Evolutionary conservation across 2,797 vertebrate species (phyloP).

Genomic region (Sebastes ruberrimus): DNA sequence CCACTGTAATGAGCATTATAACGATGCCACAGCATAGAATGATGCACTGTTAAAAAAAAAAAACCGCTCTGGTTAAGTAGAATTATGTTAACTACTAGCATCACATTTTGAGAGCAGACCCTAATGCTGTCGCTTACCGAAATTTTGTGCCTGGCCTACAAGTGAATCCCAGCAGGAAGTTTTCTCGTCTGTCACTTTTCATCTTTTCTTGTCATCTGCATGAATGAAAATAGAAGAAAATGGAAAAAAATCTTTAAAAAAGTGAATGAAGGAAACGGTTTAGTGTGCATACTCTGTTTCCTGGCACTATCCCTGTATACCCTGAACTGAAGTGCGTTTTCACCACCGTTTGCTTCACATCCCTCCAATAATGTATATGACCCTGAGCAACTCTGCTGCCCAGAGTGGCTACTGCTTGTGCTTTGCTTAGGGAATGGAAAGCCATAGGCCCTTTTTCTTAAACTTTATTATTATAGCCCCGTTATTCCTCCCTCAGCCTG

Average conservation of each 20-base stretch:
- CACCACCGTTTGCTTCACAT: conserved; percentile 33
- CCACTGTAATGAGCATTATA: conserved; percentile 78
- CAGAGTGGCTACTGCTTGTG: conserved; percentile 61
- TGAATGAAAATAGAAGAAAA: background rate
- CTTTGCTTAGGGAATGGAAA: conserved; percentile 75
- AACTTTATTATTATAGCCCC: conserved; percentile 84
- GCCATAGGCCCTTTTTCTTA: conserved; percentile 80
- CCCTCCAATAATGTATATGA: conserved; percentile 70
- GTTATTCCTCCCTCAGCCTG: conserved; percentile 81
- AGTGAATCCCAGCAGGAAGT: conserved; percentile 5
- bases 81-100: conserved; percentile 62
- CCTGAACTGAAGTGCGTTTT: conserved; percentile 1
- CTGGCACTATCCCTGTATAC: background rate
- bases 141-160: background rate
- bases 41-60: conserved; percentile 62
- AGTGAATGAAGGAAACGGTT: background rate
- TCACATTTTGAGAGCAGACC: conserved; percentile 30
- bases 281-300: background rate
- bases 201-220: background rate
- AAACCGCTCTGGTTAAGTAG: conserved; percentile 56
- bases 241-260: background rate
- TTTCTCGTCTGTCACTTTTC: background rate
- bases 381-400: conserved; percentile 59
- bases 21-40: conserved; percentile 62
- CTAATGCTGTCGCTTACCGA: conserved; percentile 6